Evolutionary conservation across 2,888 invertebrate genomes (phyloP), one percentile per base, ranked within the genome.

Genomic region (Limnephilus marmoratus): DNA sequence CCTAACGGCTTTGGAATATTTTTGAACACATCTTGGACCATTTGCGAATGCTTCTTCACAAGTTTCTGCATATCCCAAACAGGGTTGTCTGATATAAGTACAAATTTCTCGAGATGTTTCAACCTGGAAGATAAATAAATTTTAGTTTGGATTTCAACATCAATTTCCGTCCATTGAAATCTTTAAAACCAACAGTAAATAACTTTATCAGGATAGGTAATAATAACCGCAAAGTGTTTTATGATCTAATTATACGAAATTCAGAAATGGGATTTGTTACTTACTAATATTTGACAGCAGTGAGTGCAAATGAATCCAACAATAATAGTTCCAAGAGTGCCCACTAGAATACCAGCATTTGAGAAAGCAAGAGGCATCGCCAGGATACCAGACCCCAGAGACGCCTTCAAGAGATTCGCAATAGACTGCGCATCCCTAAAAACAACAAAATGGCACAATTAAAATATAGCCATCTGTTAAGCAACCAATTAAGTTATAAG

Each of bases 361-460:
- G 96, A 96, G 94, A 98, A 97, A 0, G 97, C 98, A 49, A 97
- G 95, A 0, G 98, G 97, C 94, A 98, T 97, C 0, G 98, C 98
- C 29, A 98, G 95, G 88, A 98, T 96, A 0, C 98, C 98, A 0
- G 98, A 98, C 0, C 98, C 98, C 87, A 98, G 95, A 1, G 96
- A 96, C 0, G 96, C 94, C 94, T 96, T 96, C 90, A 96, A 95
- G 31, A 96, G 94, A 94, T 96, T 96, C 0, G 96, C 95, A 34
- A 96, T 95, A 0, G 96, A 95, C 93, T 96, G 94, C 87, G 95
- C 34, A 91, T 96, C 95, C 87, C 96, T 96, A 95, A 34, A 95
- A 95, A 18, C 53, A 24, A 18, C 5, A 68, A 18, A 90, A 89
- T 24, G 37, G 29, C 80, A 81, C n/a, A 81, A 29, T 24, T 24